A percentile compares a stretch with the other conserved stretches of the same genome.
phyloP scores from a whole-genome alignment of 92 coral and sea anemone species.

The Zoanthus solanderi region DNA sequence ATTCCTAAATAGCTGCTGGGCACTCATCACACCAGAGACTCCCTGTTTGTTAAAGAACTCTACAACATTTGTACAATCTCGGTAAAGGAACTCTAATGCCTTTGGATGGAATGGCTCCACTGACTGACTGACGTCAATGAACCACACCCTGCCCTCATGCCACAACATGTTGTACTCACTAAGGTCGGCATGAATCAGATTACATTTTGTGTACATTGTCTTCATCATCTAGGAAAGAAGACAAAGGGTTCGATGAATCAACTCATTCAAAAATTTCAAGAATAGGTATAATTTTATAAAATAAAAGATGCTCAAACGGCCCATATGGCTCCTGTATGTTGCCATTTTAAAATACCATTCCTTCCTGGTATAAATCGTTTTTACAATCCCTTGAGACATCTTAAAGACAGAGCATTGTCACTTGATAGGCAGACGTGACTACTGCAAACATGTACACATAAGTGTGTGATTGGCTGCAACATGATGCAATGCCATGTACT shows the following conservation, averaged over 20 bases:
- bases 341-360: no score
- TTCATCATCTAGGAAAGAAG: conserved; percentile 79
- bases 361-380: no score
- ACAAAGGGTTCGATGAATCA: not conserved
- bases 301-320: no score
- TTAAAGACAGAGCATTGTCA: no score
- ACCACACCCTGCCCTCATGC: conserved; percentile 84
- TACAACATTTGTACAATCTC: conserved; percentile 90
- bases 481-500: no score
- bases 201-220: conserved; percentile 90
- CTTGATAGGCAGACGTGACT: no score
- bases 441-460: no score
- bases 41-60: conserved; percentile 89
- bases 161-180: conserved; percentile 98
- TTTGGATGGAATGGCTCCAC: conserved; percentile 97
- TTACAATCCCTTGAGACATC: no score
- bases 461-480: no score
- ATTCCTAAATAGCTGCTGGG: conserved; percentile 79
- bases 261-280: not conserved
- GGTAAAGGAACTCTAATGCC: conserved; percentile 91
- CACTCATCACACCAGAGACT: conserved; percentile 65
- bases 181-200: conserved; percentile 93
- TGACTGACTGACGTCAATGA: conserved; percentile 96
- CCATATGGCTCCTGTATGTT: no score
- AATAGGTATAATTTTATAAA: no score